These are phyloP conservation scores for Pachymerium ferrugineum DNA, from an alignment of 2,888 invertebrate genomes.

Conservation along the genomic window DNA sequence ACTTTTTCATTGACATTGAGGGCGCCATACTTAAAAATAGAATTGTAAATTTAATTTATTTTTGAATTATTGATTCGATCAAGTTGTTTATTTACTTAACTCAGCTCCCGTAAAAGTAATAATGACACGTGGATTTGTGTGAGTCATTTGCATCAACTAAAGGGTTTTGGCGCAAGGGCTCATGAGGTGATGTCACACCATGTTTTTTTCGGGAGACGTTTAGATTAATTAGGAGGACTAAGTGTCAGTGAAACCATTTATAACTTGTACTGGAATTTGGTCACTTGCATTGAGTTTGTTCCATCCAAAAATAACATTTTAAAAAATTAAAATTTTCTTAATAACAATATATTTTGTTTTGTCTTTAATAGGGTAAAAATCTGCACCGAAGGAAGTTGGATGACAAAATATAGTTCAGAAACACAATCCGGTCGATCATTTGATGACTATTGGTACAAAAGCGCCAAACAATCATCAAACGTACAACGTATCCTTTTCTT, in stretches of 20 bases:
- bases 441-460: conserved; percentile 29
- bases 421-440: background rate
- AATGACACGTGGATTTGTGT: too few relatives aligned
- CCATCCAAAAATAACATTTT: too few relatives aligned
- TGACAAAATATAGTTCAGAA: conserved; percentile 1
- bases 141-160: too few relatives aligned
- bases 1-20: background rate
- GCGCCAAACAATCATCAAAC: conserved; percentile 29
- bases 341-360: background rate
- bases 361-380: conserved; percentile 27
- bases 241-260: too few relatives aligned
- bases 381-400: background rate
- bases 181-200: too few relatives aligned
- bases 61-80: background rate
- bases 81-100: too few relatives aligned
- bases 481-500: conserved; percentile 30
- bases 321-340: background rate
- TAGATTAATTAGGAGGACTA: too few relatives aligned
- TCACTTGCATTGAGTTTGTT: too few relatives aligned
- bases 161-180: too few relatives aligned
- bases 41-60: background rate
- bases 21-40: background rate
- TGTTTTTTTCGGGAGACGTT: too few relatives aligned
- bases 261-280: too few relatives aligned
- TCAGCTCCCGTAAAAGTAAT: too few relatives aligned